phyloP scores from a whole-genome alignment of 2,113 vertebrate genomes.

The Myrmecobius fasciatus region DNA sequence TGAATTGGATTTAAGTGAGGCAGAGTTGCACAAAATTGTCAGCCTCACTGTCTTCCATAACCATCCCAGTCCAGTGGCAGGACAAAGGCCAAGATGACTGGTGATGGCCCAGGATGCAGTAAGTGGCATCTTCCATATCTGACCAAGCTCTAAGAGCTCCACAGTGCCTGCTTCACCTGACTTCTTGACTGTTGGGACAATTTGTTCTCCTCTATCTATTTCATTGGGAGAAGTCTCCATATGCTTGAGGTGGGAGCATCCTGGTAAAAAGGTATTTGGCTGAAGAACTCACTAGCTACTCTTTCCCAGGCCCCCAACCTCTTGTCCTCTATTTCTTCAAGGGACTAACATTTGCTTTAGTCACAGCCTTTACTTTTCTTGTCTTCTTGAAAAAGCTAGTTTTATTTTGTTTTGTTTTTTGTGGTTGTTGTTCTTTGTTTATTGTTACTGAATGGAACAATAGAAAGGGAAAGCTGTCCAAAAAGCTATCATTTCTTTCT shows the following conservation, averaged over 20 bases:
- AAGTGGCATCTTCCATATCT: background rate
- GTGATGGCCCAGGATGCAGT: background rate
- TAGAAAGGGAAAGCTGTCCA: background rate
- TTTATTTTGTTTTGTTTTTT: no score
- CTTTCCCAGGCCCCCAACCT: background rate
- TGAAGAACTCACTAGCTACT: background rate
- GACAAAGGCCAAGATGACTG: background rate
- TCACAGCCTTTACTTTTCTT: background rate
- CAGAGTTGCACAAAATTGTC: background rate
- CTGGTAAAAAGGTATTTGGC: background rate
- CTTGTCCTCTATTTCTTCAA: background rate
- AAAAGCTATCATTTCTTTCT: background rate
- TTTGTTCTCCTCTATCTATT: background rate
- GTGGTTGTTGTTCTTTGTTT: no score
- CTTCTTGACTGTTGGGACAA: background rate
- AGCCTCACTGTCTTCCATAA: background rate
- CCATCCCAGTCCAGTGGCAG: background rate
- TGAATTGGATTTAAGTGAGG: background rate
- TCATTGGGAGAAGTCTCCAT: no score
- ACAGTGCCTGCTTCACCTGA: no score
- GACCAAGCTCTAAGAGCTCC: background rate
- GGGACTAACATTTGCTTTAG: background rate
- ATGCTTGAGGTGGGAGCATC: background rate
- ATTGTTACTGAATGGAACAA: background rate
- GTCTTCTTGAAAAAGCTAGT: background rate